Evolutionary conservation across 2,113 vertebrate genomes (phyloP), one percentile per base, ranked within the genome.

Genomic region (Pseudolaguvia tuberculata): DNA sequence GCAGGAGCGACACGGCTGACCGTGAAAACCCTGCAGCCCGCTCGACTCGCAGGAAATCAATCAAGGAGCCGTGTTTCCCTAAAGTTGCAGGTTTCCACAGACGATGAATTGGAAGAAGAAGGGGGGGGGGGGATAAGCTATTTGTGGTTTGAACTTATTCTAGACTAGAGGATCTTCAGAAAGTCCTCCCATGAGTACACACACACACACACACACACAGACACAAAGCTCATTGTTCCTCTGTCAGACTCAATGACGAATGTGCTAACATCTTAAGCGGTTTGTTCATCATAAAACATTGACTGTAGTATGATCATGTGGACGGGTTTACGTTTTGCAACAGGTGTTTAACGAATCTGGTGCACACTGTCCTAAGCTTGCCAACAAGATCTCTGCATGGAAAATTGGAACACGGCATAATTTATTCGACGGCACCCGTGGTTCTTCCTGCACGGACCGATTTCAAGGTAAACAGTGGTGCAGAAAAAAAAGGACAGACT

Each of bases 331-430:
- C 39, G 23, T n/a, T 61, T 63, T 52, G 4, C 77, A 27, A 59
- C 76, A 59, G 69, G 81, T 69, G 77, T 68, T 66, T 72, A 62
- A 23, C 35, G 76, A 79, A 67, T 25, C 35, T 14, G 53, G 51
- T 62, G 77, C 21, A n/a, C 39, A 58, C 58, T 72, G 74, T 82
- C 8, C 58, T 65, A 62, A 4, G 10, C 52, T 65, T 61, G 62
- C 29, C 31, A 70, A 72, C 59, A 62, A 14, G 1, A 39, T 61
- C 39, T 9, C 39, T 42, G 39, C 39, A 42, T 42, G 39, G 39
- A 42, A 35, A 93, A 2, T 89, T 94, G 85, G 96, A 96, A 87
- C 94, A 94, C 79, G 96, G 94, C 82, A 88, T 95, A 84, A 94
- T 92, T 91, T 90, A 92, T 83, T 92, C 93, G 83, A 80, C 89